Evolutionary conservation across 2,888 invertebrate species (phyloP).

Genomic region (Pristionchus japonicus): DNA sequence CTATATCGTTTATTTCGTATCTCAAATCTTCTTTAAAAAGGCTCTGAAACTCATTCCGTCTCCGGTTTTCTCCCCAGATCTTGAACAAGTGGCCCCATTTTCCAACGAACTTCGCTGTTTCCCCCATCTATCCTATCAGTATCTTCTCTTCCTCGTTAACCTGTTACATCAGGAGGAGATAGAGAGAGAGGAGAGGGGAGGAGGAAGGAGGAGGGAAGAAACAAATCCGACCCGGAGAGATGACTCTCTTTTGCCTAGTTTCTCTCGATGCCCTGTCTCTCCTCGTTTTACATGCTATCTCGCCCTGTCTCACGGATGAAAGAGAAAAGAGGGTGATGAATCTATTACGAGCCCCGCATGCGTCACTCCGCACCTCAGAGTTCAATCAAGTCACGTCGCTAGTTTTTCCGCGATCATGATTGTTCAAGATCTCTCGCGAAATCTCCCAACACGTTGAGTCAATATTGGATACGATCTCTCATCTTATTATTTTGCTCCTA

Average conservation of each 20-base stretch:
- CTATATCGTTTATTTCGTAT: not conserved
- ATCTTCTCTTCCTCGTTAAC: conserved; percentile 41
- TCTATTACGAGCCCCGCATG: not conserved
- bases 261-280: not conserved
- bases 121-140: not conserved
- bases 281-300: not conserved
- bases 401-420: not conserved
- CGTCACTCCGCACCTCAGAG: not conserved
- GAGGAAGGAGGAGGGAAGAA: conserved; percentile 48
- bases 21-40: not conserved
- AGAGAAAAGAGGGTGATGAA: not conserved
- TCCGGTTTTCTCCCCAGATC: not conserved
- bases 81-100: not conserved
- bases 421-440: too few species aligned
- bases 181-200: not conserved
- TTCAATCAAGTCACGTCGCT: not conserved
- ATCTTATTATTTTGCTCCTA: too few species aligned
- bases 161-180: conserved; percentile 35
- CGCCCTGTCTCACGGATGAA: not conserved
- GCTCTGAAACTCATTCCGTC: too few species aligned
- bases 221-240: conserved; percentile 47
- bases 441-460: too few species aligned
- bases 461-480: too few species aligned
- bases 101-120: not conserved
- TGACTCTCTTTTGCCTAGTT: not conserved